Evolutionary conservation across 2,113 vertebrate species (phyloP), one percentile per base, ranked within the genome.

Genomic region (Crotalus tigris): DNA sequence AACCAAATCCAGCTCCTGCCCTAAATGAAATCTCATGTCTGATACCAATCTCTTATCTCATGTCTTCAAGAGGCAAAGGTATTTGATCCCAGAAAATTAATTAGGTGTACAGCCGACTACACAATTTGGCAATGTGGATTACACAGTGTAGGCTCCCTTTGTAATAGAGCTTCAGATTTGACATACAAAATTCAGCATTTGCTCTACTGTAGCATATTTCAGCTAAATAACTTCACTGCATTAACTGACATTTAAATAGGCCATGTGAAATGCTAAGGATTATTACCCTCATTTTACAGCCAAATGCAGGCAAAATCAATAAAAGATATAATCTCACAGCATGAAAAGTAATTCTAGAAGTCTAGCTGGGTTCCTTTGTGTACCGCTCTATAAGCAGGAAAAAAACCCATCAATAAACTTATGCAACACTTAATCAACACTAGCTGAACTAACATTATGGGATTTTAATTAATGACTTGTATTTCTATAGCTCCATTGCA

Each of bases 241-340:
- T 86, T 86, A 90, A n/a, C 29, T 53, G 55, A 2, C 46, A 61
- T 86, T 89, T 86, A 54, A 90, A 46, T 44, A 87, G 89, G 57
- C 89, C 57, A 64, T 61, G 21, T 86, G 89, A 90, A 89, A 64
- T 54, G 21, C 75, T 90, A 87, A 87, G 58, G 75, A 64, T 90
- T 93, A 87, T 87, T 90, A 53, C 57, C 54, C 46, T 87, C 81
- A 64, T 93, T 93, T 90, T 64, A 17, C 49, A 64, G 81, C 49
- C 75, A 93, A 92, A 89, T 49, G 92, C 81, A 90, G 19, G 51
- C n/a, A 59, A 54, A 86, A 49, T 29, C 44, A 59, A 44, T 85
- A 61, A 51, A 51, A 57, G 57, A 55, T 93, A 23, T 59, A 44
- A 39, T 87, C 57, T 87, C 46, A 90, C 81, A 61, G 55, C 54